These are phyloP conservation scores for Diabrotica virgifera DNA, from an alignment of 1,140 invertebrate genomes.

Conservation along the genomic window DNA sequence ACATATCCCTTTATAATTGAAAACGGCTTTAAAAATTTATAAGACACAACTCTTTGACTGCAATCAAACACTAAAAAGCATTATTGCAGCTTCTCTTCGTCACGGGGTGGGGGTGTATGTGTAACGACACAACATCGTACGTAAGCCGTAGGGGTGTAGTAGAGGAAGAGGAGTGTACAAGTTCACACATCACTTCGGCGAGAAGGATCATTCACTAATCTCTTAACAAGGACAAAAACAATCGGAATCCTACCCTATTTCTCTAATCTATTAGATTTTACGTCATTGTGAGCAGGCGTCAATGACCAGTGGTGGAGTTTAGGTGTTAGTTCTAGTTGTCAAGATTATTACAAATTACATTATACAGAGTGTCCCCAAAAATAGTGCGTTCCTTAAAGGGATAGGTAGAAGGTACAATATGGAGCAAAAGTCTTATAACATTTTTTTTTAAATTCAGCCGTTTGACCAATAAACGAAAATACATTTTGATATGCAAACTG, in stretches of 20 bases:
- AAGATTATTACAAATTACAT: too few species aligned
- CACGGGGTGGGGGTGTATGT: not conserved
- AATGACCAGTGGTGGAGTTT: not conserved
- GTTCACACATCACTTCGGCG: slow-evolving; percentile 44
- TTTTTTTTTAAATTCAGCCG: too few species aligned
- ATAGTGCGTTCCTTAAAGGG: too few species aligned
- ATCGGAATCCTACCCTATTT: slow-evolving; percentile 37
- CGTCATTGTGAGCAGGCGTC: slow-evolving; percentile 5
- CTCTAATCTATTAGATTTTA: slow-evolving; percentile 24
- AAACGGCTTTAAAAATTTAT: too few species aligned
- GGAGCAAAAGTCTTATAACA: too few species aligned
- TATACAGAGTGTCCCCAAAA: too few species aligned
- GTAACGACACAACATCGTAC: not conserved
- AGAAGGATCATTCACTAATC: slow-evolving; percentile 45
- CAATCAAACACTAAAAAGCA: not conserved
- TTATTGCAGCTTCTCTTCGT: not conserved
- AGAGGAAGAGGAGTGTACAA: slow-evolving; percentile 33
- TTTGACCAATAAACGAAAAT: too few species aligned
- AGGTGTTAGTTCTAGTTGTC: not conserved
- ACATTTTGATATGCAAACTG: too few species aligned
- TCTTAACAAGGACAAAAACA: slow-evolving; percentile 46
- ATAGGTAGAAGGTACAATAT: too few species aligned
- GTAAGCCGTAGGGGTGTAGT: not conserved
- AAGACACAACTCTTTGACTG: too few species aligned
- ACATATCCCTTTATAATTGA: too few species aligned